Conservation (phyloP, 2,888 invertebrate species). For the Junonia oenone region DNA sequence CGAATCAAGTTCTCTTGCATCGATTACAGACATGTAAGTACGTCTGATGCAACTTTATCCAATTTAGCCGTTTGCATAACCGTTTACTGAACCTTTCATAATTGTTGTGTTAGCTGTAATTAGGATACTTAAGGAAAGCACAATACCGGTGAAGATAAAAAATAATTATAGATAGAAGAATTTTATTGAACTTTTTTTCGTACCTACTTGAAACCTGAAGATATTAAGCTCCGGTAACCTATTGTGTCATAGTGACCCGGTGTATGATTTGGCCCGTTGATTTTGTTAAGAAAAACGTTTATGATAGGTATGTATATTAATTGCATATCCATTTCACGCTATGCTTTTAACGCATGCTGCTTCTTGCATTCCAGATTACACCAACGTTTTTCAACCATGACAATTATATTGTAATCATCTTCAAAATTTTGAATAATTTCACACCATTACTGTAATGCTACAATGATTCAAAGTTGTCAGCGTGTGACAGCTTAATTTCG, state of each 20-base stretch:
- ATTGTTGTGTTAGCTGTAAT: not conserved
- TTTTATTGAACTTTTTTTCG: too few species aligned
- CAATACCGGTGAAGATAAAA: too few species aligned
- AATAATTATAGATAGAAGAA: too few species aligned
- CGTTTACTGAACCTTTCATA: conserved; percentile 5
- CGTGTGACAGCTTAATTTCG: not conserved
- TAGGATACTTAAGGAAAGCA: too few species aligned
- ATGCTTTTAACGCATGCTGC: not conserved
- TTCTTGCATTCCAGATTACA: too few species aligned
- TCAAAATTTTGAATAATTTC: not conserved
- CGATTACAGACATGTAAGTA: conserved; percentile 2
- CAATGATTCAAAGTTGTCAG: not conserved
- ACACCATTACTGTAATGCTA: not conserved
- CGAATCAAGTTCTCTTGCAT: conserved; percentile 29
- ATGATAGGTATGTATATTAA: too few species aligned
- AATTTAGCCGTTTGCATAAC: conserved; percentile 20
- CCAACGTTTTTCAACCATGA: not conserved
- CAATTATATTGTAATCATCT: not conserved
- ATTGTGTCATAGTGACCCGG: too few species aligned
- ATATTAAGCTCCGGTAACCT: too few species aligned
- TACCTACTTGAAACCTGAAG: too few species aligned
- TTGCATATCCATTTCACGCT: too few species aligned
- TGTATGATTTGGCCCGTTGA: not conserved
- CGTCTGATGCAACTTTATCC: conserved; percentile 19
- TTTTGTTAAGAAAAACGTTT: too few species aligned